Base-by-base conservation (phyloP, 2,888 invertebrate genomes). In the Dolichomitus sp. region DNA sequence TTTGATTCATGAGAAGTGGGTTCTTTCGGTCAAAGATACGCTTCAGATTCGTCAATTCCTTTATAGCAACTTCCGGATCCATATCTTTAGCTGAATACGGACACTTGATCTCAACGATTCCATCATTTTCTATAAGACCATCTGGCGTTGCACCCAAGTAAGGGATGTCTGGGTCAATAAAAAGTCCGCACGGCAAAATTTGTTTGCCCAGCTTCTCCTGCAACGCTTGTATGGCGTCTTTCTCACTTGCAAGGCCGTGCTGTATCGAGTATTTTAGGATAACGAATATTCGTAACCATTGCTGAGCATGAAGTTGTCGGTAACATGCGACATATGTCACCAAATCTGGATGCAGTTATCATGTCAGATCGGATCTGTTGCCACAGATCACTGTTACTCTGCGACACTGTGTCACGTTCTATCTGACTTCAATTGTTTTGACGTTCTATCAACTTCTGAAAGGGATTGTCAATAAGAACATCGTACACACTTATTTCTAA, bases 101-200 rank as follows among this genome's bases (percentile, higher is more conserved):
- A 63, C 61, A 63, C 40, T 40, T 63, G 2, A 33, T 33, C 33
- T 88, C 87, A 12, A 88, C 77, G 33, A 88, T 81, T 4, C 78
- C 80, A 69, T 86, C 74, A 40, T 63, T 33, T 14, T 75, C 87
- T 17, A 86, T 74, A 5, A 88, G 57, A 27, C 85, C 85, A 73
- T 89, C 88, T 11, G 87, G 87, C 50, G 84, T 80, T 70, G 87
- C 87, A 7, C 86, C 87, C 5, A 88, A 77, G 70, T 75, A 85
- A 14, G 37, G 72, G 7, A 57, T 19, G 17, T 87, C 74, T 23
- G 57, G 17, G 74, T 89, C 89, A 42, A 88, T 84, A 77, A 88
- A 87, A n/a, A 88, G 82, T 17, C 89, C 89, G 61, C 88, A 86
- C 4, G 45, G 33, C 6, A 50, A n/a, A 7, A 87, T 83, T 11